Evolutionary conservation across 2,888 invertebrate species (phyloP), one percentile per base, ranked within the genome.

Genomic region (Thyatira batis): DNA sequence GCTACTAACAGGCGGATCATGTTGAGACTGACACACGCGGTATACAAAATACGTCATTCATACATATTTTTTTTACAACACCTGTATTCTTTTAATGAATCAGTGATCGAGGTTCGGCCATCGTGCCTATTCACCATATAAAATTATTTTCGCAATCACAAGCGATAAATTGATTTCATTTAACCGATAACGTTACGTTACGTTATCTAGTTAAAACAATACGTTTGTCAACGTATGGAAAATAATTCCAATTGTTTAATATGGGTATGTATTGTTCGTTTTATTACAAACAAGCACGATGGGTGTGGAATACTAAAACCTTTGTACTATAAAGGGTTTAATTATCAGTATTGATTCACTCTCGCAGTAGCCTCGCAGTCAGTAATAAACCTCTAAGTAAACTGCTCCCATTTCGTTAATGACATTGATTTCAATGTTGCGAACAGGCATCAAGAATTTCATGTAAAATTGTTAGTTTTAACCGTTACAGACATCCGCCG

Each of bases 291-390:
- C 63, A 54, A 60, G 44, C 17, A 39, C 50, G 52, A 54, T 54
- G 66, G 58, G 73, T 76, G 80, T 74, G 73, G 75, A 79, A 68
- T 70, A 67, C 61, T 65, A 57, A 66, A 73, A 73, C 79, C 75
- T 78, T 78, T 71, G 69, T 62, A 61, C 67, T 67, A 54, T 69
- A 71, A 73, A 73, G 78, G 81, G 78, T 73, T 71, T 73, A 76
- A 84, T 85, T 84, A 81, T 62, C 71, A 49, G 54, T 63, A 66
- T 77, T 68, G 65, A 72, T 69, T 73, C 67, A 67, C 63, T 61
- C 63, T 54, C 54, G 65, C 64, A 57, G 67, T 71, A 73, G 60
- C 75, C 71, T 68, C 66, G 62, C 33, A 54, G 45, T 27, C 52
- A 30, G 45, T 63, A 66, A 69, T 67, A 56, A 65, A 68, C 61